Evolutionary conservation across 2,113 vertebrate genomes (phyloP).

Genomic region (Camelus bactrianus): DNA sequence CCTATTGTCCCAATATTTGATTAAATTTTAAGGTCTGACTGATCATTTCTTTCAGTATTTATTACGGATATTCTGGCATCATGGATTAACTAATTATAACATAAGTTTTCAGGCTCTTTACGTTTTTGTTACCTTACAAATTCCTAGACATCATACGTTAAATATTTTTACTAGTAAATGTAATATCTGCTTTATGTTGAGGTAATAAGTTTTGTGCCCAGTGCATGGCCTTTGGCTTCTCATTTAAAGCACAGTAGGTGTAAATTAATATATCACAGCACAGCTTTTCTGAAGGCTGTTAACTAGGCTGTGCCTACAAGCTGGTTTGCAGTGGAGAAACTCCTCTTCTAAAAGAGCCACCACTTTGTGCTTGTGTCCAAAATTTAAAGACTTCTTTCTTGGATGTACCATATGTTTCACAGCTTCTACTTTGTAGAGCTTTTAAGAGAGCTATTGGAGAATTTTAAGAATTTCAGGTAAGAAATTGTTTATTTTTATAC

Average conservation of each 20-base stretch:
- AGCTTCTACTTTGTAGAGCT: background rate
- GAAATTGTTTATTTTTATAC: constrained; percentile 52
- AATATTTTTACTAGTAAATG: constrained; percentile 24
- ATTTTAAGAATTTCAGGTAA: constrained; percentile 67
- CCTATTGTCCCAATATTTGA: background rate
- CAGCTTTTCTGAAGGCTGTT: constrained; percentile 69
- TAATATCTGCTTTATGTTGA: constrained; percentile 26
- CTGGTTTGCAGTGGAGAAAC: constrained; percentile 53
- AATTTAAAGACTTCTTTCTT: background rate
- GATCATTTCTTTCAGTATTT: background rate
- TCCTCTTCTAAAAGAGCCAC: constrained; percentile 24
- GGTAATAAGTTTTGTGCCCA: constrained; percentile 63
- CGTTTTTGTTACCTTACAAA: background rate
- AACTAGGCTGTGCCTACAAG: constrained; percentile 54
- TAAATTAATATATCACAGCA: constrained; percentile 78
- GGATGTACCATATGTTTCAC: background rate
- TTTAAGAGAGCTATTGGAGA: background rate
- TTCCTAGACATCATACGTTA: constrained; percentile 10
- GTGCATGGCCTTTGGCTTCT: constrained; percentile 71
- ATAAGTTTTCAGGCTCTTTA: constrained; percentile 24
- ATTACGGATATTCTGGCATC: background rate
- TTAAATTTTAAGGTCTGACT: background rate
- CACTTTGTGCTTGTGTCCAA: background rate
- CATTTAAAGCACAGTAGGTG: constrained; percentile 82
- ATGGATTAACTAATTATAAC: background rate